Conservation (phyloP, 2,113 vertebrate genomes). For the Saccopteryx bilineata region DNA sequence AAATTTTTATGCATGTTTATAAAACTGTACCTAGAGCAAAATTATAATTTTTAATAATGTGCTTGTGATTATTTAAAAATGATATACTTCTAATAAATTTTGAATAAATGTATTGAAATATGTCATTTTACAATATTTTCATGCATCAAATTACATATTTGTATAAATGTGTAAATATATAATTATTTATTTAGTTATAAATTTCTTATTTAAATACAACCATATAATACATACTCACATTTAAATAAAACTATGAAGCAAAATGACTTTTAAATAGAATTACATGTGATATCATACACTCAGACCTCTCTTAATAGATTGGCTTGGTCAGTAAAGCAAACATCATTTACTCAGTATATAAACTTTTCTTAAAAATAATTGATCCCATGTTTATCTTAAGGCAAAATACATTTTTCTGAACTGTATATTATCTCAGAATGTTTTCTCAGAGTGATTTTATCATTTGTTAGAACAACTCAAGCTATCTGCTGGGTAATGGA, state of each 20-base stretch:
- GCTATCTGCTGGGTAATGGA: background rate
- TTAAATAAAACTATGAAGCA: background rate
- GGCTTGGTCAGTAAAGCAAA: background rate
- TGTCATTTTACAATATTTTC: background rate
- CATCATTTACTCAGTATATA: background rate
- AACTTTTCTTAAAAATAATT: background rate
- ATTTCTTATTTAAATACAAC: background rate
- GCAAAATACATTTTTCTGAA: background rate
- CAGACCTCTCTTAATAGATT: background rate
- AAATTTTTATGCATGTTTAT: background rate
- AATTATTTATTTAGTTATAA: background rate
- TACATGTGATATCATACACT: background rate
- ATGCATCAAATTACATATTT: background rate
- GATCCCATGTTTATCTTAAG: background rate
- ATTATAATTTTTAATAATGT: background rate
- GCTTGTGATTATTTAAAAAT: background rate
- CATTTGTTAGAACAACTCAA: background rate
- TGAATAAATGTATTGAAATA: background rate
- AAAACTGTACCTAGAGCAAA: background rate
- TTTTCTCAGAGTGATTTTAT: background rate
- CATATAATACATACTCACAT: background rate
- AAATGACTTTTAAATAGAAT: conserved; percentile 6
- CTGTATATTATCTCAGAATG: background rate
- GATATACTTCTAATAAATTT: background rate
- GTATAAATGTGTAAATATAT: background rate